Conservation (phyloP, 1,140 invertebrate species). For the Oppia nitens region DNA sequence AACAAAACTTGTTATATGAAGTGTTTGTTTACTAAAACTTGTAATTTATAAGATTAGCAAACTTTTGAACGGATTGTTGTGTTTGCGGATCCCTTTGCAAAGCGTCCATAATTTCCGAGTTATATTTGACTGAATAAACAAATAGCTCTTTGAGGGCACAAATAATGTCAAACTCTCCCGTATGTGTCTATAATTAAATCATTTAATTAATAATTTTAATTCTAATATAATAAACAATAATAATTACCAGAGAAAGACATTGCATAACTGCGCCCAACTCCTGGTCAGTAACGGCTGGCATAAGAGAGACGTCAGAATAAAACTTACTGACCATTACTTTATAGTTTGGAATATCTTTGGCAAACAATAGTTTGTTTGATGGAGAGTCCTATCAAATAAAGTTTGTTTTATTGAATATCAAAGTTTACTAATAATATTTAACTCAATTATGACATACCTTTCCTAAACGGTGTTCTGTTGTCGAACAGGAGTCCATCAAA, state of each 20-base stretch:
- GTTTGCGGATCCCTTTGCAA: conserved; percentile 3
- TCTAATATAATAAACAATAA: not conserved
- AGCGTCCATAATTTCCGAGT: conserved; percentile 17
- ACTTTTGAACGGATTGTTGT: conserved; percentile 5
- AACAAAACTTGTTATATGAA: too few relatives aligned
- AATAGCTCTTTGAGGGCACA: conserved; percentile 24
- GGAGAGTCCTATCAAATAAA: conserved; percentile 50
- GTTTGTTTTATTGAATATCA: not conserved
- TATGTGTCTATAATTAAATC: conserved; percentile 18
- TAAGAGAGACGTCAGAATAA: conserved; percentile 60
- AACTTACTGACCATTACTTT: conserved; percentile 64
- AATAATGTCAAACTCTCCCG: conserved; percentile 21
- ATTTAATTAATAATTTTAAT: not conserved
- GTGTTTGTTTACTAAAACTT: conserved; percentile 8
- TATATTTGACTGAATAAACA: conserved; percentile 25
- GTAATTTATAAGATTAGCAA: conserved; percentile 11
- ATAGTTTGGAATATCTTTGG: conserved; percentile 80
- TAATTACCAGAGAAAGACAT: conserved; percentile 53
- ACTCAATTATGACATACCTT: conserved; percentile 35
- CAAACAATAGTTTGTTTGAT: conserved; percentile 82
- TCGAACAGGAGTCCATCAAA: conserved; percentile 86
- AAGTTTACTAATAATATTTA: not conserved
- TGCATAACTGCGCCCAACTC: conserved; percentile 82
- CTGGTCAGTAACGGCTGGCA: conserved; percentile 76
- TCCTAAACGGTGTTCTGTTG: conserved; percentile 66